Conservation (phyloP, 2,113 vertebrate genomes). For the Laticauda laticaudata region DNA sequence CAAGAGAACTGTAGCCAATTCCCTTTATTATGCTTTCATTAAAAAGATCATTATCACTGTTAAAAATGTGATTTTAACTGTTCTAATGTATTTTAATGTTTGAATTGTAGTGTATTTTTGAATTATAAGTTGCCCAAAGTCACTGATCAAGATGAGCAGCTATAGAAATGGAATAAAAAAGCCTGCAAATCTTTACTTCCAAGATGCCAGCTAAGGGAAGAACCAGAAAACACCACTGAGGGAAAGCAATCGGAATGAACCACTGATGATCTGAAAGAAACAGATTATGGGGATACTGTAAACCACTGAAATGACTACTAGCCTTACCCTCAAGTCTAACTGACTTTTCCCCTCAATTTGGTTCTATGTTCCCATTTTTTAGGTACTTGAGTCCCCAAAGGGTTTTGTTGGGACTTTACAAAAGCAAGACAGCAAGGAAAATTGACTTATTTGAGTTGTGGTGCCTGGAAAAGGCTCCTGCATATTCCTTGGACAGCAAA, state of each 20-base stretch:
- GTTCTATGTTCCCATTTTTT: not conserved
- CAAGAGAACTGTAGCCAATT: not conserved
- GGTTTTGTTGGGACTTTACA: not conserved
- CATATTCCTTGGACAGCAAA: not conserved
- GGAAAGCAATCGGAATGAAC: not conserved
- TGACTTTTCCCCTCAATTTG: not conserved
- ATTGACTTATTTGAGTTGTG: too few relatives aligned
- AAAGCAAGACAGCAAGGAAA: not conserved
- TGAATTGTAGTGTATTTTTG: not conserved
- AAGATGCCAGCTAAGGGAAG: not conserved
- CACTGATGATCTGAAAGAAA: not conserved
- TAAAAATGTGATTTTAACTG: not conserved
- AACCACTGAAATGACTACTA: not conserved
- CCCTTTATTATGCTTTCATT: not conserved
- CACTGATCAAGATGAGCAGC: not conserved
- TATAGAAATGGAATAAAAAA: not conserved
- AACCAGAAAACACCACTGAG: not conserved
- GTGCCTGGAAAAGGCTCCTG: not conserved
- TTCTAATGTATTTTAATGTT: not conserved
- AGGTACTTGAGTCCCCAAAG: not conserved
- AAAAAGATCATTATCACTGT: not conserved
- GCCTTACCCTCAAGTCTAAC: not conserved
- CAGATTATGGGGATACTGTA: not conserved
- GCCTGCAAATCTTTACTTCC: not conserved
- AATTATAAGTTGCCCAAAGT: not conserved